These are phyloP conservation scores for Leptura quadrifasciata DNA, from an alignment of 2,888 invertebrate species.

Conservation along the genomic window DNA sequence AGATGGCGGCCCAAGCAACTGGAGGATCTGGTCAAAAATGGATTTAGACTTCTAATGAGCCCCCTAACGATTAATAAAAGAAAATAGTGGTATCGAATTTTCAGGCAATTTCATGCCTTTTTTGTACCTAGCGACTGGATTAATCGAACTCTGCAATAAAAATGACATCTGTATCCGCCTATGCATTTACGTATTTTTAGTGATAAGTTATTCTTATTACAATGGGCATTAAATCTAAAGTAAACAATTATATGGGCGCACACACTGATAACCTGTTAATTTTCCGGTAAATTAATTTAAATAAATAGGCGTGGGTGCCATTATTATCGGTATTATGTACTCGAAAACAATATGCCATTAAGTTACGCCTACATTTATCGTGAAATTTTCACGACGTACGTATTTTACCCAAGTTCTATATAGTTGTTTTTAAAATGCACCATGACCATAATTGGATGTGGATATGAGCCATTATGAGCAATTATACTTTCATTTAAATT, in stretches of 20 bases:
- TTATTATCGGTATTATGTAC: constrained; percentile 29
- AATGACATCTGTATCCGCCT: background rate
- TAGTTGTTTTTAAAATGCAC: constrained; percentile 39
- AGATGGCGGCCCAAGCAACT: too few relatives aligned
- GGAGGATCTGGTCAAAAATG: too few relatives aligned
- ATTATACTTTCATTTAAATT: constrained; percentile 45
- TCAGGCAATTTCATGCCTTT: too few relatives aligned
- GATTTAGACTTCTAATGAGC: too few relatives aligned
- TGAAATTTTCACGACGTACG: constrained; percentile 11
- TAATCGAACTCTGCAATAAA: background rate
- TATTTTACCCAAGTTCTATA: constrained; percentile 3
- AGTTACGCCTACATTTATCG: constrained; percentile 20
- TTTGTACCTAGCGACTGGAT: background rate
- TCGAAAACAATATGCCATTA: constrained; percentile 32
- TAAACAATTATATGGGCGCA: constrained; percentile 23
- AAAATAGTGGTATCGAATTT: too few relatives aligned
- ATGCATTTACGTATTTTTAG: constrained; percentile 6
- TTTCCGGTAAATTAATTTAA: constrained; percentile 36
- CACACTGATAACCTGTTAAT: constrained; percentile 34
- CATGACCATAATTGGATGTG: constrained; percentile 44
- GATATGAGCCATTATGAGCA: constrained; percentile 40
- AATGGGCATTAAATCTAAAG: constrained; percentile 18
- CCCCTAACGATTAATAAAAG: too few relatives aligned
- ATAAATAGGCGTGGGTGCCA: constrained; percentile 21
- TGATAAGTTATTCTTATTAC: constrained; percentile 15